Base-by-base conservation (phyloP, 2,797 vertebrate genomes). In the Propithecus deckenii region DNA sequence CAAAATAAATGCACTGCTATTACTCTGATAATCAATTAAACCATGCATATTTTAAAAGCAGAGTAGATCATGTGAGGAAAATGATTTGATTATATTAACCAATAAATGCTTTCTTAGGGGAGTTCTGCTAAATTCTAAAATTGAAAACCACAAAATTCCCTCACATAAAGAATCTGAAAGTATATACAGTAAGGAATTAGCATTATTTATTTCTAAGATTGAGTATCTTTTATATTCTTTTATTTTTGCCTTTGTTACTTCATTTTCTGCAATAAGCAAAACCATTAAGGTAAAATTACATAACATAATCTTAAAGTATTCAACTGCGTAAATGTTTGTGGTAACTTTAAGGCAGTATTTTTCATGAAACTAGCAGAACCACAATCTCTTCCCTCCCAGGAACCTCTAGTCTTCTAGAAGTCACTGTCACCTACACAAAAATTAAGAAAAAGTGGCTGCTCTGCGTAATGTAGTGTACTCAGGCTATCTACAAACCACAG, bases 11-110 rank as follows among this genome's bases (percentile, higher is more conserved):
- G 15, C 17, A 76, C 2, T 75, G 25, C 30, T 74, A 72, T 84
- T 79, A 86, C 46, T 91, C 13, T 83, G 78, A 79, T 71, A 90
- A 30, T 93, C 79, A 95, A 76, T 91, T 96, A 98, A 96, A 95
- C 18, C 12, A 74, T 22, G 0, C 65, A 41, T 91, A 94, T 71
- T 87, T 92, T 72, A 94, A 95, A 94, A 97, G 76, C 18, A 88
- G 22, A 78, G 41, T 23, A 81, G 38, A 86, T 71, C 30, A 71
- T 9, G 15, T 30, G 22, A 97, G 14, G 4, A 89, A 96, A 94
- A 95, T 50, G 13, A 87, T 46, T 69, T 95, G 18, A 63, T 84
- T 65, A 20, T 55, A 88, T 71, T 71, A 94, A 46, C n/a, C n/a
- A 92, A 93, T 89, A 97, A 94, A 89, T 88, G 69, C 17, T 94